Evolutionary conservation across 2,888 invertebrate species (phyloP).

Genomic region (Callyntrura guangdongensis): DNA sequence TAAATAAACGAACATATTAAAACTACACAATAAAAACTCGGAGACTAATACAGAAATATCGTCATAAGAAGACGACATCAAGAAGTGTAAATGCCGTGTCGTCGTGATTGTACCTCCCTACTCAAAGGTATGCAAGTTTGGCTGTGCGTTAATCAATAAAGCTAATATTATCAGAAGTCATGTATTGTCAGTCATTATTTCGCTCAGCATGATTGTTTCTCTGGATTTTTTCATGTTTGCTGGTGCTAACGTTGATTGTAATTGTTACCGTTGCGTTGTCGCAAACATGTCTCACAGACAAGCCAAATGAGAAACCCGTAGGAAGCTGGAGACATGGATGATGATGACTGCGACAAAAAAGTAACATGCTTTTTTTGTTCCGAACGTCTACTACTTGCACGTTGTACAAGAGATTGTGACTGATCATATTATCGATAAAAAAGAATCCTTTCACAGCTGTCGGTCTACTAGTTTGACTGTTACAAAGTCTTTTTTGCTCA

Average conservation of each 20-base stretch:
- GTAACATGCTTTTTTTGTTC: neutral
- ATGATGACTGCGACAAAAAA: constrained; percentile 30
- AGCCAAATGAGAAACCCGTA: neutral
- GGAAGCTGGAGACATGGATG: constrained; percentile 56
- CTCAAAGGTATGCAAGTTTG: no score
- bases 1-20: no score
- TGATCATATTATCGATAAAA: constrained; percentile 60
- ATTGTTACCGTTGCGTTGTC: neutral
- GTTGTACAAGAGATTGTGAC: constrained; percentile 13
- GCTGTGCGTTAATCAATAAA: neutral
- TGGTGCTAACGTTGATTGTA: neutral
- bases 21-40: no score
- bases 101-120: no score
- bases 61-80: no score
- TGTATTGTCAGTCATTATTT: neutral
- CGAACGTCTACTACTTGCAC: neutral
- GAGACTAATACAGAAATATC: no score
- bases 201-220: neutral
- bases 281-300: neutral
- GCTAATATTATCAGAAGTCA: constrained; percentile 1
- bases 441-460: constrained; percentile 57
- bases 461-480: constrained; percentile 40
- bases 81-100: no score
- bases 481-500: neutral
- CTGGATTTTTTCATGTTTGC: constrained; percentile 12